Conservation (phyloP, 2,113 vertebrate genomes). For the Conger conger region DNA sequence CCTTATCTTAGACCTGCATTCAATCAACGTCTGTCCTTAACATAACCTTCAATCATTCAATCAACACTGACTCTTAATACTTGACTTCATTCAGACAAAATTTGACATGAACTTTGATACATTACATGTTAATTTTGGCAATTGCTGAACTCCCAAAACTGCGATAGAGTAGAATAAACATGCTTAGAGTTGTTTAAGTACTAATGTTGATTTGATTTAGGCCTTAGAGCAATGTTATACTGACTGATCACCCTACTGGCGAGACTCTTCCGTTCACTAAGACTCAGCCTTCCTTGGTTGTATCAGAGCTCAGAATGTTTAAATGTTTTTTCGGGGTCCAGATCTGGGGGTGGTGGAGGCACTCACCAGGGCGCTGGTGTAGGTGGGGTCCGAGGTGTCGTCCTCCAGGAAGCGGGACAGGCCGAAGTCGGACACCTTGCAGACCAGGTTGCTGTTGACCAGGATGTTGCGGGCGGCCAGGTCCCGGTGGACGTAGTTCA, state of each 20-base stretch:
- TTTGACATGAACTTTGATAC: too few relatives aligned
- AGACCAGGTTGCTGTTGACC: constrained; percentile 96
- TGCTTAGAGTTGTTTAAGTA: too few relatives aligned
- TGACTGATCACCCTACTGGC: background rate
- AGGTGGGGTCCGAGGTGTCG: constrained; percentile 93
- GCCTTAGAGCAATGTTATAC: background rate
- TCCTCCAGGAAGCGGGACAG: constrained; percentile 94
- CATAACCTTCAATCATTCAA: too few relatives aligned
- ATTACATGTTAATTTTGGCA: too few relatives aligned
- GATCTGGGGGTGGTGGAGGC: background rate
- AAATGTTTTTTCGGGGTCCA: background rate
- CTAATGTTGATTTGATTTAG: too few relatives aligned
- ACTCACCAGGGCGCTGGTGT: constrained; percentile 91
- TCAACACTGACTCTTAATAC: too few relatives aligned
- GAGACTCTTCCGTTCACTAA: background rate
- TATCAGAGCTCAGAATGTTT: background rate
- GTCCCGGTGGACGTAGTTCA: constrained; percentile 96
- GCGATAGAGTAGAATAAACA: too few relatives aligned
- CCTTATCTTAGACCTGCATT: too few relatives aligned
- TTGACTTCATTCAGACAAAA: too few relatives aligned
- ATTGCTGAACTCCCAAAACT: too few relatives aligned
- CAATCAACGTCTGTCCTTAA: too few relatives aligned
- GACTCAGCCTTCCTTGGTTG: too few relatives aligned
- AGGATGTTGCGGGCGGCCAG: constrained; percentile 93
- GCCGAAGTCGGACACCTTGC: constrained; percentile 94